Conservation (phyloP, 1,140 invertebrate species). For the Drosophila aff. region DNA sequence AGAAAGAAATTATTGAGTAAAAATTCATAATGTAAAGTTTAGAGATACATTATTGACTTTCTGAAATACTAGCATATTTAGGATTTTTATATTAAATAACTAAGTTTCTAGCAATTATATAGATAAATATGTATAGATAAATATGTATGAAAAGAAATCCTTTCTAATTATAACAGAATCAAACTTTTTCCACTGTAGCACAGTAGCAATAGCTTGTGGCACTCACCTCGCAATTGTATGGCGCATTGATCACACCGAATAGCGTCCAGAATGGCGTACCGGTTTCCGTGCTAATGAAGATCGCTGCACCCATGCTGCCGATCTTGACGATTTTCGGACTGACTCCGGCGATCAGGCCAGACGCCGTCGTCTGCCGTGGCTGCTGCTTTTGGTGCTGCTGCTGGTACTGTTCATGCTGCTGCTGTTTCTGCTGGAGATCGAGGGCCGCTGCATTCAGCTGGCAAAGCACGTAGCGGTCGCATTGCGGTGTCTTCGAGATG, state of each 20-base stretch:
- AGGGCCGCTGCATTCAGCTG: slow-evolving; percentile 89
- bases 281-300: slow-evolving; percentile 86
- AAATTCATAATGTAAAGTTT: too few species aligned
- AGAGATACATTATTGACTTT: too few species aligned
- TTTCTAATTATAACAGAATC: background rate
- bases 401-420: slow-evolving; percentile 53
- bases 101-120: too few species aligned
- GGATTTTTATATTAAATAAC: too few species aligned
- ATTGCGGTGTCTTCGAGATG: slow-evolving; percentile 88
- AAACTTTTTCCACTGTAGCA: background rate
- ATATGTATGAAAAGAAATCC: background rate
- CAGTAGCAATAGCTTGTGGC: slow-evolving; percentile 12
- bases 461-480: slow-evolving; percentile 91
- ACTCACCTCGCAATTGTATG: slow-evolving; percentile 86
- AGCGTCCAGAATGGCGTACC: slow-evolving; percentile 87
- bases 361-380: slow-evolving; percentile 57
- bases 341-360: slow-evolving; percentile 86
- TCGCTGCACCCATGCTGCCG: slow-evolving; percentile 88
- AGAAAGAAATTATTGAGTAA: slow-evolving; percentile 1
- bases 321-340: slow-evolving; percentile 89
- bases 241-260: slow-evolving; percentile 86
- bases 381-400: slow-evolving; percentile 71
- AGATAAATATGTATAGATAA: background rate
- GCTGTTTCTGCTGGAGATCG: slow-evolving; percentile 70
- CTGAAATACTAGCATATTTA: too few species aligned